Evolutionary conservation across 2,797 vertebrate genomes (phyloP).

Genomic region (Onychomys arenicola): DNA sequence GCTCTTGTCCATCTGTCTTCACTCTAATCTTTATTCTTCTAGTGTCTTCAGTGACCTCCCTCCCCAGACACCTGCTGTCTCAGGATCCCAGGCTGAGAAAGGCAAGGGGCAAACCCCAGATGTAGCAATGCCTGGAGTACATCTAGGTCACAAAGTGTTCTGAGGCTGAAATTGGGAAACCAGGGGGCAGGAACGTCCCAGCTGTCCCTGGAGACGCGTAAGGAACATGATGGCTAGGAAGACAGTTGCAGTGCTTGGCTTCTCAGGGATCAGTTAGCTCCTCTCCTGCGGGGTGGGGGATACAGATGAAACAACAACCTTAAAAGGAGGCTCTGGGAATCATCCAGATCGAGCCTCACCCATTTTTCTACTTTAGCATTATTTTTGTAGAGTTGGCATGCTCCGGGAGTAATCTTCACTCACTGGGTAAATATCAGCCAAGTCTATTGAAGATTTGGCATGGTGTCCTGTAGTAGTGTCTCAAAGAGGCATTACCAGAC

Average conservation of each 20-base stretch:
- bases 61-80: not conserved
- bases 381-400: not conserved
- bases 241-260: not conserved
- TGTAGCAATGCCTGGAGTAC: not conserved
- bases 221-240: not conserved
- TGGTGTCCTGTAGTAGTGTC: not conserved
- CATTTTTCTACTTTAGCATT: not conserved
- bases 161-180: not conserved
- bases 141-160: slow-evolving; percentile 34
- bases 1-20: fast-evolving
- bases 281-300: not conserved
- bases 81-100: not conserved
- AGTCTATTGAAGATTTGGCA: not conserved
- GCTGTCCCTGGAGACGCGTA: not conserved
- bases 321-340: not conserved
- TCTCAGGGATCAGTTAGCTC: fast-evolving
- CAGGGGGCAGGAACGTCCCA: not conserved
- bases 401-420: not conserved
- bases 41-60: not conserved
- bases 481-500: not conserved
- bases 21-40: not conserved
- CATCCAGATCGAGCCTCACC: not conserved
- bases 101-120: not conserved
- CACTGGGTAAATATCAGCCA: not conserved
- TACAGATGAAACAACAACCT: not conserved